Conservation (phyloP, 2,888 invertebrate species). For the Trypoxylon attenuatum region DNA sequence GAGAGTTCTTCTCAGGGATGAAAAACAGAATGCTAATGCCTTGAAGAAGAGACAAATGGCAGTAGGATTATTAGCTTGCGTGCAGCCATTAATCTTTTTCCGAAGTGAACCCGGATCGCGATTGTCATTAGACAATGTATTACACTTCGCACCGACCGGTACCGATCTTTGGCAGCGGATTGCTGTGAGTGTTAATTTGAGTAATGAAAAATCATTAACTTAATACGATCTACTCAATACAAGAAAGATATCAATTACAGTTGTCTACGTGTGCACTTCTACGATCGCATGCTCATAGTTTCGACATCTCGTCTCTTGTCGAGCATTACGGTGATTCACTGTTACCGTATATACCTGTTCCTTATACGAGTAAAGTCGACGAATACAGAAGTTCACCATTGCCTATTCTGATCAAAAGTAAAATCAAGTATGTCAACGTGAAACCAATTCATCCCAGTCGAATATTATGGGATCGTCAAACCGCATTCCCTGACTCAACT, state of each 20-base stretch:
- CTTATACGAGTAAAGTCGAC: constrained; percentile 11
- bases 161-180: constrained; percentile 70
- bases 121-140: constrained; percentile 62
- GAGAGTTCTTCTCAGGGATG: constrained; percentile 62
- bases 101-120: constrained; percentile 58
- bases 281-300: constrained; percentile 61
- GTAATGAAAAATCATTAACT: no score
- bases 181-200: constrained; percentile 58
- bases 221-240: no score
- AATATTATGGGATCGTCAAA: constrained; percentile 63
- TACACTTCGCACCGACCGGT: constrained; percentile 61
- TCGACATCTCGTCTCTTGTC: constrained; percentile 59
- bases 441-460: constrained; percentile 52
- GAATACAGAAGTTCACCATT: constrained; percentile 46
- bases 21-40: constrained; percentile 56
- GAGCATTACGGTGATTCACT: constrained; percentile 71
- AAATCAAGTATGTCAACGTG: constrained; percentile 69
- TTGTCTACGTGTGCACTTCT: constrained; percentile 65
- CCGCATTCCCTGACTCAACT: constrained; percentile 68
- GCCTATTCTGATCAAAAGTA: constrained; percentile 69
- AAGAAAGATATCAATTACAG: no score
- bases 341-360: constrained; percentile 63
- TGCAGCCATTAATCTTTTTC: constrained; percentile 68
- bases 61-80: constrained; percentile 66
- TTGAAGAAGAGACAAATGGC: constrained; percentile 64